Conservation (phyloP, 2,113 vertebrate species). For the Melanerpes aurifrons region DNA sequence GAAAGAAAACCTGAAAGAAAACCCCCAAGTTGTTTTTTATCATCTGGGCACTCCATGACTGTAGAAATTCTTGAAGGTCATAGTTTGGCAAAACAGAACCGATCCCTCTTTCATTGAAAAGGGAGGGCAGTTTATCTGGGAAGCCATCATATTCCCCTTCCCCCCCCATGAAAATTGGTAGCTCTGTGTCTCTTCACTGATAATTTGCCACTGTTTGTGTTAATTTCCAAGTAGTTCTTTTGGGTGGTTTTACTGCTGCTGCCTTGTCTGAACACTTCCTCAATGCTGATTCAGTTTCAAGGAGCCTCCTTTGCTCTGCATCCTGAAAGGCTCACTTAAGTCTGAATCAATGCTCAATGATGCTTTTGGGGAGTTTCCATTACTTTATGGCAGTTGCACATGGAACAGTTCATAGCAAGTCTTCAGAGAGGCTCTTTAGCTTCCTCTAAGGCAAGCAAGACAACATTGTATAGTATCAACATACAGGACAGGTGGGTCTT, state of each 20-base stretch:
- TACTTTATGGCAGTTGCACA: not conserved
- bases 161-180: not conserved
- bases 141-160: not conserved
- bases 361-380: not conserved
- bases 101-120: not conserved
- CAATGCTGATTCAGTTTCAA: not conserved
- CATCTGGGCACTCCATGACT: not conserved
- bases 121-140: not conserved
- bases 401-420: not conserved
- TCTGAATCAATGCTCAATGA: rapidly evolving
- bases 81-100: not conserved
- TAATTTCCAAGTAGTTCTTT: not conserved
- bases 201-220: not conserved
- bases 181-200: not conserved
- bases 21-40: not conserved
- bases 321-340: not conserved
- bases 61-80: not conserved
- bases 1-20: not conserved
- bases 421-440: not conserved
- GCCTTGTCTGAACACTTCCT: not conserved
- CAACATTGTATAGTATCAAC: rapidly evolving
- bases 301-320: not conserved
- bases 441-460: not conserved
- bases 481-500: not conserved
- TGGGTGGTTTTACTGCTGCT: not conserved